Percentiles rank a stretch among this genome's conserved stretches.
These are phyloP conservation scores for Centruroides sculpturatus DNA, from an alignment of 1,140 invertebrate genomes.

Conservation along the genomic window DNA sequence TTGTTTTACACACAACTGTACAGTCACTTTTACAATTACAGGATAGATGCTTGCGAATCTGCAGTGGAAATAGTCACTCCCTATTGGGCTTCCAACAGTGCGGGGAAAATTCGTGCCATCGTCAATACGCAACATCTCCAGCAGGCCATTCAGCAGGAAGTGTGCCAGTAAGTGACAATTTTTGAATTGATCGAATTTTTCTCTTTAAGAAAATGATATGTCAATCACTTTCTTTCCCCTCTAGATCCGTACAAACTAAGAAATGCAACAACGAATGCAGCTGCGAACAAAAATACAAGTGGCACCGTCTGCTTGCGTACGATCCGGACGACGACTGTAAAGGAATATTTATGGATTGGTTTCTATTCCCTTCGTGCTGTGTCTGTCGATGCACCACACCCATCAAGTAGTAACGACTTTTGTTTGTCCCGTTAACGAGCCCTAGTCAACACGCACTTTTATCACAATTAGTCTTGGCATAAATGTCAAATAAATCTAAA, in stretches of 20 bases:
- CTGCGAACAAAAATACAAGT: conserved; percentile 76
- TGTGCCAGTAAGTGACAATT: conserved; percentile 40
- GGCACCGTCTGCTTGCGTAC: conserved; percentile 75
- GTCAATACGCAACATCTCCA: conserved; percentile 89
- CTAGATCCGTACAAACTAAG: conserved; percentile 38
- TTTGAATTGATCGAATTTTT: not conserved
- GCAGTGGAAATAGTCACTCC: conserved; percentile 81
- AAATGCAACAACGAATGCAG: conserved; percentile 67
- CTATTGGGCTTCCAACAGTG: conserved; percentile 83
- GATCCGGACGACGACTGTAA: conserved; percentile 84
- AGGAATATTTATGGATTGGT: conserved; percentile 90
- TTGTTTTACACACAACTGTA: too few relatives aligned
- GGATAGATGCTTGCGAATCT: conserved; percentile 74
- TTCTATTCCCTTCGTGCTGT: conserved; percentile 81
- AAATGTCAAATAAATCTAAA: too few relatives aligned
- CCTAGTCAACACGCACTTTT: too few relatives aligned
- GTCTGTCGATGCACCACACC: conserved; percentile 54
- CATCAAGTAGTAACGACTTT: not conserved
- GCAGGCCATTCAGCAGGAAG: conserved; percentile 85
- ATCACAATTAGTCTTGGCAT: too few relatives aligned
- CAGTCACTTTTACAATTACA: not conserved
- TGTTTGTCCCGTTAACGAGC: too few relatives aligned
- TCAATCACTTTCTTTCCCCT: not conserved
- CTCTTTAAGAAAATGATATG: not conserved
- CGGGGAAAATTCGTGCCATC: conserved; percentile 72